Evolutionary conservation across 2,113 vertebrate genomes (phyloP).

Genomic region (Sakesphorus luctuosus): DNA sequence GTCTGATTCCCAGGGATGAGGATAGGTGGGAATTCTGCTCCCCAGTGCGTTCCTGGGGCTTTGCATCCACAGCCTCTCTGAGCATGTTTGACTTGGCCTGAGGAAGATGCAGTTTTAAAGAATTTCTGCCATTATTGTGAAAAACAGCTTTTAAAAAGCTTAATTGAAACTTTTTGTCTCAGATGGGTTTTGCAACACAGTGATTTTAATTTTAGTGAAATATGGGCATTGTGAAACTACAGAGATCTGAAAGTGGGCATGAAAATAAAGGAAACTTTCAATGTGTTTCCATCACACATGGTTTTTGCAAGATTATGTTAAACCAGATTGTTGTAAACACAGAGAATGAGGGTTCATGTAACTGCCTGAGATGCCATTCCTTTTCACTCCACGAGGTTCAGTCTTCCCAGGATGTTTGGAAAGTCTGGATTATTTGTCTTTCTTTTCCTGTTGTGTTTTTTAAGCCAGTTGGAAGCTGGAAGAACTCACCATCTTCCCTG

Average conservation of each 20-base stretch:
- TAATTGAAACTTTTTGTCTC: conserved; percentile 31
- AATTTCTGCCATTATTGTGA: not conserved
- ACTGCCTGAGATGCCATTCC: not conserved
- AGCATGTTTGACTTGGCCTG: not conserved
- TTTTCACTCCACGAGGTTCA: not conserved
- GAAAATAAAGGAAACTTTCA: conserved; percentile 20
- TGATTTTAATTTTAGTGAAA: not conserved
- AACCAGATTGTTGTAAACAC: not conserved
- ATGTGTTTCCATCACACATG: not conserved
- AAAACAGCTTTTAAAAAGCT: not conserved
- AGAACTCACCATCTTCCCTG: not conserved
- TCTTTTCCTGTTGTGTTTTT: not conserved
- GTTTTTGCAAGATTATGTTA: not conserved
- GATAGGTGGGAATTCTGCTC: not conserved
- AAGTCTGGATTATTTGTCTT: not conserved
- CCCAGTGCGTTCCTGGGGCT: fast-evolving
- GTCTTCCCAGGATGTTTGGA: not conserved
- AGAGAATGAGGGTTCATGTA: not conserved
- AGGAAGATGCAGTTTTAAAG: not conserved
- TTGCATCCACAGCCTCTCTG: not conserved
- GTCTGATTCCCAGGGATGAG: not conserved
- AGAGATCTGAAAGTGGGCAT: conserved; percentile 33
- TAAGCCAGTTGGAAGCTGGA: not conserved
- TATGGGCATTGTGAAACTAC: conserved; percentile 11
- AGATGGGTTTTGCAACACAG: conserved; percentile 23